Evolutionary conservation across 2,113 vertebrate genomes (phyloP), one percentile per base, ranked within the genome.

Genomic region (Zosterops lateralis): DNA sequence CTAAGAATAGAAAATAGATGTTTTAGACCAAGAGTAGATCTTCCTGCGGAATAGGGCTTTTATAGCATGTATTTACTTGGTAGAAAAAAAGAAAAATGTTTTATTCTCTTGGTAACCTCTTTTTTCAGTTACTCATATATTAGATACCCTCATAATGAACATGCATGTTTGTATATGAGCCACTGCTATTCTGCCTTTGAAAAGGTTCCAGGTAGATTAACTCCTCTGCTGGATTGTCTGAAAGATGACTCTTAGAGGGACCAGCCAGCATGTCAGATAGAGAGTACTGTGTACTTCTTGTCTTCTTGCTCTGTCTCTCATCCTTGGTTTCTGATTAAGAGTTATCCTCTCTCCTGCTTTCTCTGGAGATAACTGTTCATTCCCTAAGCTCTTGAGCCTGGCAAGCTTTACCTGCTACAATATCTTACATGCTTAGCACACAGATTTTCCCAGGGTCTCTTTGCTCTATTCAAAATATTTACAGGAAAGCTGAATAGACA

Each of bases 401-500:
- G 25, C 32, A 83, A 66, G 32, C 21, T 73, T 89, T 84, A 40
- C 58, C 66, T 83, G 32, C 42, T 89, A 40, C 74, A 77, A 50
- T 34, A 60, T 38, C 50, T 44, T 68, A 44, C 60, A 71, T 87
- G 34, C 47, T 91, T 26, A 44, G 26, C 32, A 77, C 6, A 76
- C 6, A 47, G 53, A 61, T 67, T 94, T 91, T 95, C 81, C 34
- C 67, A 77, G 51, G 38, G 14, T 89, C 5, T 68, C 58, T 79
- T 82, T 85, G 53, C 45, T 84, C 13, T 77, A 66, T 50, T 62
- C 58, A 93, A 92, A 95, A 73, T 80, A 89, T 65, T 82, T 84
- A 42, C 61, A 93, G 80, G 25, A 78, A 84, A 84, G 45, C 65
- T 45, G 25, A 82, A 78, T 57, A 72, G 40, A 66, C 1, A 1